Percentiles rank a stretch among this genome's conserved stretches.
phyloP scores from a whole-genome alignment of 1,140 invertebrate genomes.

The Bombus waltoni region DNA sequence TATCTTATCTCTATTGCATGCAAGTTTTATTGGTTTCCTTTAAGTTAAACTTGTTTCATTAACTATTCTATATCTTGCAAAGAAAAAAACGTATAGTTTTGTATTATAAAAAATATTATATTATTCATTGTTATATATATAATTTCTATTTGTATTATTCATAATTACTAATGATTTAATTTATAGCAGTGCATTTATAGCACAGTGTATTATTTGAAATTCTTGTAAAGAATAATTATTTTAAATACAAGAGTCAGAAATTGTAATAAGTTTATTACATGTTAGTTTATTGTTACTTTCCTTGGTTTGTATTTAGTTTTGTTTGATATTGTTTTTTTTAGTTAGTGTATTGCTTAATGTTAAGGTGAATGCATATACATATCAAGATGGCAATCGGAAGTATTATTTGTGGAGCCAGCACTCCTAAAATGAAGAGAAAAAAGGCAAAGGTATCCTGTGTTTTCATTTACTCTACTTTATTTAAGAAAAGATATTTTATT shows the following conservation, averaged over 20 bases:
- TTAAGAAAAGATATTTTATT: background rate
- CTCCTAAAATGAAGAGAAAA: conserved; percentile 79
- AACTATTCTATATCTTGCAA: background rate
- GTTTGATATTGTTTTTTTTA: conserved; percentile 70
- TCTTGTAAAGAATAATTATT: background rate
- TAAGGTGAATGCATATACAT: conserved; percentile 62
- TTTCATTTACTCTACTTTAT: conserved; percentile 21
- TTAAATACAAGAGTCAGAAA: background rate
- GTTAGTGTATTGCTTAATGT: conserved; percentile 69
- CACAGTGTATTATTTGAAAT: background rate
- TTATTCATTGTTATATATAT: background rate
- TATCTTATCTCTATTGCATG: conserved; percentile 53
- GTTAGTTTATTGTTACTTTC: background rate
- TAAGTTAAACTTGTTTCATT: conserved; percentile 6
- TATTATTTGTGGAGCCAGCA: conserved; percentile 79
- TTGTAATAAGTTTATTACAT: background rate
- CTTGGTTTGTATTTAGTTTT: conserved; percentile 45
- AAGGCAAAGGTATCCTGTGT: conserved; percentile 78
- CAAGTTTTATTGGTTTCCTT: background rate
- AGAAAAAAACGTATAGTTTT: background rate
- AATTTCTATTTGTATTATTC: background rate
- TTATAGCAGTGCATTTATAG: background rate
- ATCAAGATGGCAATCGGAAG: conserved; percentile 80
- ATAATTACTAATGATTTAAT: background rate
- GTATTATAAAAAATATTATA: background rate